Evolutionary conservation across 2,797 vertebrate genomes (phyloP).

Genomic region (Peromyscus attwateri): DNA sequence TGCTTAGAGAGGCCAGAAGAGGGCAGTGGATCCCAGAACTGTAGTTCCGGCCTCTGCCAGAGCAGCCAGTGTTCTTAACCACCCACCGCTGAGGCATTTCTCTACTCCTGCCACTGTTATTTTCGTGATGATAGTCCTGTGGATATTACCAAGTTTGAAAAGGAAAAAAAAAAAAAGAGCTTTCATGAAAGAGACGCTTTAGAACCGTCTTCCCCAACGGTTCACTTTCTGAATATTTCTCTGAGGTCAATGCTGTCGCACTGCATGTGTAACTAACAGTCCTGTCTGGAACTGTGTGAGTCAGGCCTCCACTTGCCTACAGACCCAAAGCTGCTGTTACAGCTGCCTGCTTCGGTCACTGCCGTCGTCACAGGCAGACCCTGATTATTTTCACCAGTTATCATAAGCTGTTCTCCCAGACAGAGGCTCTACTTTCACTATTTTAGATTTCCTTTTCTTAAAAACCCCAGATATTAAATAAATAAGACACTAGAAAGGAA

Average conservation of each 20-base stretch:
- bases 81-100: neutral
- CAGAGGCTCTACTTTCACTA: neutral
- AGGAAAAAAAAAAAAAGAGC: neutral
- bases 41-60: neutral
- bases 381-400: neutral
- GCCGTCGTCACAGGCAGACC: neutral
- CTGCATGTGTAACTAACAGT: neutral
- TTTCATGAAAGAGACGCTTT: neutral
- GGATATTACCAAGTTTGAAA: neutral
- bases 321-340: neutral
- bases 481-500: neutral
- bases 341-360: neutral
- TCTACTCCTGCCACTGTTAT: neutral
- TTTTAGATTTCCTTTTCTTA: constrained; percentile 20
- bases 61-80: neutral
- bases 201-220: neutral
- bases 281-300: neutral
- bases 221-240: neutral
- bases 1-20: neutral
- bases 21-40: neutral
- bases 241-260: too few species aligned
- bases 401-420: neutral
- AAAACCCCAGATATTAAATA: neutral
- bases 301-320: neutral
- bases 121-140: neutral